Evolutionary conservation across 2,797 vertebrate species (phyloP).

Genomic region (Poliocrania exsul): DNA sequence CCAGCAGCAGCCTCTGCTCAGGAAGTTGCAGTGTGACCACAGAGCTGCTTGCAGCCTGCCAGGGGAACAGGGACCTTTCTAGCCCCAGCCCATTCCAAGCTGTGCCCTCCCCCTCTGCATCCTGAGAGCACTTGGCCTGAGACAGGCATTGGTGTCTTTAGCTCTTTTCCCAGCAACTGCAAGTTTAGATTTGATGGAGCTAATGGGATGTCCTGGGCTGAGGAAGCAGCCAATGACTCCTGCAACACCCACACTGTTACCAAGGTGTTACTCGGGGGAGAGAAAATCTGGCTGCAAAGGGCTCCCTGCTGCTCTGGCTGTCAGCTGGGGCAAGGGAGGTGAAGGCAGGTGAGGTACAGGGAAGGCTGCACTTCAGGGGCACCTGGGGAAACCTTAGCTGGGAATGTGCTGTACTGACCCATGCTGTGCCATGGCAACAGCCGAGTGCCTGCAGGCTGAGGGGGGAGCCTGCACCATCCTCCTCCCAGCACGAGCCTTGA

Average conservation of each 20-base stretch:
- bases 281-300: background rate
- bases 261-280: background rate
- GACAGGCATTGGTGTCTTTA: background rate
- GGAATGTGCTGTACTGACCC: background rate
- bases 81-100: background rate
- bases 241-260: background rate
- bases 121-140: background rate
- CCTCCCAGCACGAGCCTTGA: background rate
- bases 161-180: background rate
- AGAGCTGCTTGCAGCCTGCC: background rate
- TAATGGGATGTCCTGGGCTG: background rate
- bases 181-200: background rate
- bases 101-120: background rate
- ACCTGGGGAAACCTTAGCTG: background rate
- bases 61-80: background rate
- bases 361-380: background rate
- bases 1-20: rapidly evolving
- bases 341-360: background rate
- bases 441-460: background rate
- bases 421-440: background rate
- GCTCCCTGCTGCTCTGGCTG: background rate
- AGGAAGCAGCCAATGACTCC: background rate
- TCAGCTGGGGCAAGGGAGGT: background rate
- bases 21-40: background rate
- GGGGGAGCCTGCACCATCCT: background rate